phyloP scores from a whole-genome alignment of 2,797 vertebrate species.

The Halcyon leucocephala region DNA sequence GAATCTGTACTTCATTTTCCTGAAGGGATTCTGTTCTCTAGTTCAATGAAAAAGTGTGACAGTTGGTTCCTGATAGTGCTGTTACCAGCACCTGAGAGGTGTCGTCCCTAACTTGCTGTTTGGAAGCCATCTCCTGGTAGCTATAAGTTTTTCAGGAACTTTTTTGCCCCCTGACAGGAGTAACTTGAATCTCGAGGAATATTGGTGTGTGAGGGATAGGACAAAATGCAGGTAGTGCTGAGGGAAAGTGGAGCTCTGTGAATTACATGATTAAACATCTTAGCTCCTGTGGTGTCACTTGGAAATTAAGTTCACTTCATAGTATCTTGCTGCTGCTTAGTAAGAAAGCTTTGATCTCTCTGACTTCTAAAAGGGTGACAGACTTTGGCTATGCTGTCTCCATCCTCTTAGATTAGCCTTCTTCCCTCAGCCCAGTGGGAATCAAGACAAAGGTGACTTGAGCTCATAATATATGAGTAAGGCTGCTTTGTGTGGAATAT shows the following conservation, averaged over 20 bases:
- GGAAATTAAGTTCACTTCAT: background rate
- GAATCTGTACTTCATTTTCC: background rate
- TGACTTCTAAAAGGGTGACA: background rate
- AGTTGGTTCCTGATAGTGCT: background rate
- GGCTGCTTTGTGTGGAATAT: background rate
- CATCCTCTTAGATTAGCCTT: background rate
- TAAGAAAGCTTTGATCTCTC: background rate
- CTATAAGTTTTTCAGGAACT: background rate
- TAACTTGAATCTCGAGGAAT: background rate
- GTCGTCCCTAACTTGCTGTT: rapidly evolving
- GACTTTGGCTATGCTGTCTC: background rate
- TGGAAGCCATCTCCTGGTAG: background rate
- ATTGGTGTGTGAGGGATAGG: background rate
- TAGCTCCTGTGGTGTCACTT: background rate
- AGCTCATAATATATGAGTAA: background rate
- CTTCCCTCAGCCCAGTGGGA: background rate
- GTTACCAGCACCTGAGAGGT: background rate
- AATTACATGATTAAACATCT: background rate
- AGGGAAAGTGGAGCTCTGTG: background rate
- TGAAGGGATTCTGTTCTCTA: background rate
- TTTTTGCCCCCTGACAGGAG: background rate
- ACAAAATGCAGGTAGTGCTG: background rate
- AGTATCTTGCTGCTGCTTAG: background rate
- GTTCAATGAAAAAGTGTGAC: background rate
- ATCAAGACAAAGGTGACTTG: background rate